These are phyloP conservation scores for Magallana ariakensis DNA, from an alignment of 1,140 invertebrate species.

Conservation along the genomic window DNA sequence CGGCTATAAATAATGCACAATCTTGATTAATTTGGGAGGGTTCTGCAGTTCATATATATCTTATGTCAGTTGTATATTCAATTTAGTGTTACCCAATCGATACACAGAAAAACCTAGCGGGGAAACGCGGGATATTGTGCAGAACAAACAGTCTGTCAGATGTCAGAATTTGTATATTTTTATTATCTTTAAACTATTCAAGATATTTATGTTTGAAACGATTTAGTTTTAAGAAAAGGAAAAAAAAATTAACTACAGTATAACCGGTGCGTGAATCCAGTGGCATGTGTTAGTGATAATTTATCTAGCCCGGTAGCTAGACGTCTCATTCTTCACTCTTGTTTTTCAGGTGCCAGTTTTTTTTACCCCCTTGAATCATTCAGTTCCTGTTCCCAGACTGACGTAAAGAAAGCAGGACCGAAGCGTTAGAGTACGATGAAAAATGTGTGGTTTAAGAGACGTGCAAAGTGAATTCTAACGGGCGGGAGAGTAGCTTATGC, in stretches of 20 bases:
- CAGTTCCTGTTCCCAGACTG: conserved; percentile 4
- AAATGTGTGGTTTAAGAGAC: not conserved
- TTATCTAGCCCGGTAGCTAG: conserved; percentile 17
- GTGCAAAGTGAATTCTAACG: not conserved
- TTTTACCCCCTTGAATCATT: not conserved
- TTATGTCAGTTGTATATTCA: not conserved
- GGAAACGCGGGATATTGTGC: conserved; percentile 5
- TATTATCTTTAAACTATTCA: conserved; percentile 36
- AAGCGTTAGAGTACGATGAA: not conserved
- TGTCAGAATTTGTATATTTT: conserved; percentile 37
- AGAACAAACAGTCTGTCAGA: conserved; percentile 34
- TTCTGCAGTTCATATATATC: not conserved
- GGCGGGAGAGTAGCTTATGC: not conserved
- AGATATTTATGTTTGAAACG: conserved; percentile 38
- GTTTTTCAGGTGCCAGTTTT: conserved; percentile 29
- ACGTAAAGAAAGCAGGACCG: not conserved
- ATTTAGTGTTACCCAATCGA: conserved; percentile 2
- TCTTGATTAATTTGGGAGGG: conserved; percentile 29
- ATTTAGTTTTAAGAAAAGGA: not conserved
- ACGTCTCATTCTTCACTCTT: conserved; percentile 28
- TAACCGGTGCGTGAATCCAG: conserved; percentile 32
- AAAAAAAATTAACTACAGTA: not conserved
- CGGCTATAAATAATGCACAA: not conserved
- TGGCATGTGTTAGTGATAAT: conserved; percentile 20
- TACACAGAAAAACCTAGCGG: not conserved